Conservation (phyloP, 2,113 vertebrate species). For the Antechinus stuartii region DNA sequence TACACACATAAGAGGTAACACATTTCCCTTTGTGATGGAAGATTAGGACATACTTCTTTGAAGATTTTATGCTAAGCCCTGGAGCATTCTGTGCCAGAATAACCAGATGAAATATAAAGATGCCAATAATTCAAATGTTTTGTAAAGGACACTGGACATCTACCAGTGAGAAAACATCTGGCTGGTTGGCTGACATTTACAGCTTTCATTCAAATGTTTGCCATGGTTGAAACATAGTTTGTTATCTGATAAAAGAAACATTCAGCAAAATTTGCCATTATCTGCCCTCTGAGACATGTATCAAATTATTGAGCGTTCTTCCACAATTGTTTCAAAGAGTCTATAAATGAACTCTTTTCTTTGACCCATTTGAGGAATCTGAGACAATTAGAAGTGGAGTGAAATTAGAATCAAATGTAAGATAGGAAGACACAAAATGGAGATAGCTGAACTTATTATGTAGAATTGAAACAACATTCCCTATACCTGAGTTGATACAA, state of each 20-base stretch:
- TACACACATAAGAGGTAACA: background rate
- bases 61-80: background rate
- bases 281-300: background rate
- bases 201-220: background rate
- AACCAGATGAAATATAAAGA: background rate
- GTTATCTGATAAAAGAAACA: background rate
- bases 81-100: background rate
- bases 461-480: background rate
- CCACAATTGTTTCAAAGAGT: background rate
- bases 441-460: background rate
- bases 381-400: background rate
- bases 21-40: background rate
- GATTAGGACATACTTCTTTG: background rate
- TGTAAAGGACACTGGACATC: background rate
- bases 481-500: background rate
- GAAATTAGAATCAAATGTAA: conserved; percentile 1
- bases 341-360: background rate
- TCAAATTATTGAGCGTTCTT: background rate
- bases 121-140: background rate
- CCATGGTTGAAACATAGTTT: background rate
- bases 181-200: background rate
- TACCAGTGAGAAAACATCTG: background rate
- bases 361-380: background rate
- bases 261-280: background rate
- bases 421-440: background rate